phyloP scores from a whole-genome alignment of 35 echinoderm and acorn worm genomes.

The Ophiothrix spiculata region DNA sequence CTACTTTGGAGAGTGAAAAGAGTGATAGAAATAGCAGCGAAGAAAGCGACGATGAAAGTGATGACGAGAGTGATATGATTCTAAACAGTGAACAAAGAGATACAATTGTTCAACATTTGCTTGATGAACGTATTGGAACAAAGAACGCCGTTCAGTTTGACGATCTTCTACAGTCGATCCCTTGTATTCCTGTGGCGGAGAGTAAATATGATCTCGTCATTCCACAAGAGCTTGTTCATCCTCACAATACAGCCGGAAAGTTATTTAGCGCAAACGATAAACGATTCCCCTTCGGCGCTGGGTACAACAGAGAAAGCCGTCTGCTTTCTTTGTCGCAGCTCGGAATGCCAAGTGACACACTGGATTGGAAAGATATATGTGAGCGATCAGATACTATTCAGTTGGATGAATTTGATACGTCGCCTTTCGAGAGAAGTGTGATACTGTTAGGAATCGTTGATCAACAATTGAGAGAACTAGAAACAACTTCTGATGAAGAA shows the following conservation, averaged over 20 bases:
- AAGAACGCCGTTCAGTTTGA: no score
- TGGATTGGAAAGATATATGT: conserved; percentile 38
- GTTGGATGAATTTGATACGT: not conserved
- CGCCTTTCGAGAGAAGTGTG: not conserved
- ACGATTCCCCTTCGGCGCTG: conserved; percentile 36
- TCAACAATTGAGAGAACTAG: not conserved
- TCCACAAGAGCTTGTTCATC: conserved; percentile 33
- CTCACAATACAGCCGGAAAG: not conserved
- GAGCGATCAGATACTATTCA: conserved; percentile 20
- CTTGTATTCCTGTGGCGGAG: no score
- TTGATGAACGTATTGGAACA: no score
- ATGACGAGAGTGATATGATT: no score
- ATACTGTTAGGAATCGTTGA: conserved; percentile 23
- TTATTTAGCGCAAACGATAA: conserved; percentile 23
- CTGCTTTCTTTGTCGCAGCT: conserved; percentile 31
- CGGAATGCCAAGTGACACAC: conserved; percentile 39
- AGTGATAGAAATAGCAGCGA: no score
- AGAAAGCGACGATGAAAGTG: no score
- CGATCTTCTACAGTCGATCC: no score
- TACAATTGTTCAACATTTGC: no score
- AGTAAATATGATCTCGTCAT: no score
- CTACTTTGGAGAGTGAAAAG: no score
- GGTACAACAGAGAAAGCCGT: not conserved
- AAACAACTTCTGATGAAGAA: not conserved
- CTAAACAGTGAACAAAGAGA: no score